Evolutionary conservation across 1,140 invertebrate genomes (phyloP), one percentile per base, ranked within the genome.

Genomic region (Chlorops oryzae): DNA sequence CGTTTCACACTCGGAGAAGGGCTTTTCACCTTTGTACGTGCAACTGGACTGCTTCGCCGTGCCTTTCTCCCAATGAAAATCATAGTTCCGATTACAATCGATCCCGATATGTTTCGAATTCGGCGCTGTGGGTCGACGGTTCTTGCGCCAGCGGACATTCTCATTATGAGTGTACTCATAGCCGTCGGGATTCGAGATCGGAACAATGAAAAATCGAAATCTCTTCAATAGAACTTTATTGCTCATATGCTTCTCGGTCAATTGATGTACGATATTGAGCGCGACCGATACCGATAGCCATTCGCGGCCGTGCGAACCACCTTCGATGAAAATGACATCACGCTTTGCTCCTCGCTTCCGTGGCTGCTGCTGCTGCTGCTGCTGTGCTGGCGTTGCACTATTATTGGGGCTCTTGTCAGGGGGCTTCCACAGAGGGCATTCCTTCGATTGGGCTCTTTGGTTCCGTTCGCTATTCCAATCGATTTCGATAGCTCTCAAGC

Each of bases 1-100:
- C 2, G 84, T 83, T 67, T 91, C 89, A 2, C 78, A 75, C 67
- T 92, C 89, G 0, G 87, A 90, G 62, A 90, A 88, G 0, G 86
- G 78, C 12, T 68, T 64, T 0, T 80, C 72, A 0, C 90, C 88
- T 13, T 81, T 78, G 61, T 81, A 92, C 0, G 81, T 84, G 23
- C 87, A 81, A 3, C 74, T 73, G 57, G 82, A 82, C 2, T 75
- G 74, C 56, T 79, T 75, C 9, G 53, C 66, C 15, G 76, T 77
- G 0, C 80, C 76, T 15, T 79, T 75, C 3, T 74, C 77, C 84
- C 83, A 86, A 56, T 82, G 78, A 53, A 78, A 76, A 28, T 78
- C 81, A 57, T 81, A 86, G 55, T 86, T 86, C 1, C 84, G 65
- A 60, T 86, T 86, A 1, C 78, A 75, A 54, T 86, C 84, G 0